Evolutionary conservation across 92 coral and sea anemone genomes (phyloP), one percentile per base, ranked within the genome.

Genomic region (Siderastrea radians): DNA sequence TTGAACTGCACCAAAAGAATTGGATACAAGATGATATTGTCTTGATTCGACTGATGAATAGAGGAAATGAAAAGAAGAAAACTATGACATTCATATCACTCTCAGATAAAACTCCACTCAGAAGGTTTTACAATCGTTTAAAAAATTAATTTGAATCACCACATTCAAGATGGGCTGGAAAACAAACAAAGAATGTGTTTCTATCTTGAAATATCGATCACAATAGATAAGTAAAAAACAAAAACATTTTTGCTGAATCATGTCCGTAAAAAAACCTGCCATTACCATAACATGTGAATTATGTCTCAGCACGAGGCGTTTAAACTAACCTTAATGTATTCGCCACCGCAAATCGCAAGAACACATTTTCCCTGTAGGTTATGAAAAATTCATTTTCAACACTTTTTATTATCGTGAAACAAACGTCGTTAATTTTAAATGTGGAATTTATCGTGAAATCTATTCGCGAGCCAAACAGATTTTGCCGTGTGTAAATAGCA

Each of bases 391-490:
- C 58, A 84, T 84, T 52, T 38, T 44, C 48, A 61, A 73, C 48
- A 51, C 11, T 14, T 44, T 52, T 59, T 67, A 51, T 43, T 74
- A 84, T 45, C 60, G 72, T 43, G 61, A 78, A 70, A 61, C 74
- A 73, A 84, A 60, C 70, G 43, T 84, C 80, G 77, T 84, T 12
- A 84, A 84, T 84, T 84, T 84, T 74, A 63, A 74, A 84, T 84
- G 81, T 16, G 48, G 75, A 73, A 26, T 72, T 84, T 84, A 84
- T 84, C 87, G 80, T 74, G 72, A 73, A 84, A 84, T 84, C 87
- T 60, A 61, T 73, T 26, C 58, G 53, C 19, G 71, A 73, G 81
- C 87, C 58, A 74, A 74, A 74, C 64, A 84, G 63, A 60, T 60
- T 73, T 4, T 13, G 15, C 15, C 51, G 3, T 74, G 52, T 3